These are phyloP conservation scores for Cercopithecus mona DNA, from an alignment of 2,113 vertebrate genomes.

Conservation along the genomic window DNA sequence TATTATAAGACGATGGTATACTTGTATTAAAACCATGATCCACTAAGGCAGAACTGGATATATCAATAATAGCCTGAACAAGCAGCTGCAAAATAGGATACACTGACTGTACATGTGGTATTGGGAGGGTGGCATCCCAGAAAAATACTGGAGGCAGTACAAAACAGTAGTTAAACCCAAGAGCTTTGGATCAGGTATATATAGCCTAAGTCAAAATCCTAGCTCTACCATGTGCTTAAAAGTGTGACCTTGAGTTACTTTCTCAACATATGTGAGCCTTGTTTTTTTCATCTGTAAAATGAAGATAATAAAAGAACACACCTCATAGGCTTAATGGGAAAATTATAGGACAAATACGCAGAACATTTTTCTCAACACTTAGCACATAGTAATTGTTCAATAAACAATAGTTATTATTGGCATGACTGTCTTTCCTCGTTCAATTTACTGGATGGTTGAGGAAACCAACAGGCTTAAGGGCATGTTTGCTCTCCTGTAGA, in stretches of 20 bases:
- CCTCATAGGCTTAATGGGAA: neutral
- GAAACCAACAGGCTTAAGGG: conserved; percentile 17
- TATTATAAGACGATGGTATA: conserved; percentile 18
- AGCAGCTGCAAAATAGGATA: neutral
- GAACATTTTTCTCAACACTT: neutral
- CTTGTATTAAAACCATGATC: conserved; percentile 1
- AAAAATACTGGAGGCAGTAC: neutral
- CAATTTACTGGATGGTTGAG: neutral
- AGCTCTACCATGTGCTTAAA: neutral
- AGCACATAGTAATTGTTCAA: conserved; percentile 3
- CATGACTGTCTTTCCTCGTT: conserved; percentile 22
- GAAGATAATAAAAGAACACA: neutral
- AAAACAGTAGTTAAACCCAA: neutral
- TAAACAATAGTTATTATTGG: neutral
- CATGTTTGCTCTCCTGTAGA: neutral
- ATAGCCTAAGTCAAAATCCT: neutral
- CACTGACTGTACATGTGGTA: neutral
- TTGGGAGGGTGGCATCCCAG: neutral
- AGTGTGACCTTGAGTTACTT: neutral
- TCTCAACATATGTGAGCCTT: neutral
- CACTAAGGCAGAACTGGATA: neutral
- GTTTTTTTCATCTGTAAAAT: neutral
- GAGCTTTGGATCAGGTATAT: neutral
- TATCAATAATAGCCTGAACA: neutral
- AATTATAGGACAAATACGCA: neutral